Conservation (phyloP, 1,140 invertebrate genomes). For the Lucilia cuprina region DNA sequence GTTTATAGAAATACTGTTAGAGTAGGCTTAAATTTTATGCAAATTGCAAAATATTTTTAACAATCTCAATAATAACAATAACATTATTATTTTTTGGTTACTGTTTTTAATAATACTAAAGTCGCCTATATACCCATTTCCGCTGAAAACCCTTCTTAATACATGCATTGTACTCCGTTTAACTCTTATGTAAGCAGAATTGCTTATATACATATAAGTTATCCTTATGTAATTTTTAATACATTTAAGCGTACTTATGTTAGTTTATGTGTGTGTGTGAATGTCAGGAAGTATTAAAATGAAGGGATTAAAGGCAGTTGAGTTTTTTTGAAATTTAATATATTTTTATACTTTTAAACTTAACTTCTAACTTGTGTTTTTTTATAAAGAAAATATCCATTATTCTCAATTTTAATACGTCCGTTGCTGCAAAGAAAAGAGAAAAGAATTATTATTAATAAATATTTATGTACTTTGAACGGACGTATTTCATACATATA, state of each 20-base stretch:
- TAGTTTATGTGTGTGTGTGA: neutral
- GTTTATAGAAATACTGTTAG: too few relatives aligned
- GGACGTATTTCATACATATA: too few relatives aligned
- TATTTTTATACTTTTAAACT: neutral
- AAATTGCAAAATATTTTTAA: too few relatives aligned
- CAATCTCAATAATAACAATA: too few relatives aligned
- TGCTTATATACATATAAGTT: neutral
- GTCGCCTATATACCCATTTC: neutral
- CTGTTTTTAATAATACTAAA: neutral
- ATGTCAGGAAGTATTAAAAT: neutral
- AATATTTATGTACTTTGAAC: neutral
- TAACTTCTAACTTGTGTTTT: neutral
- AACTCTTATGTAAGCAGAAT: too few relatives aligned
- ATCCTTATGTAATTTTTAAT: too few relatives aligned
- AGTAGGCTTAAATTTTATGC: too few relatives aligned
- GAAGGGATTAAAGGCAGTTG: conserved; percentile 5
- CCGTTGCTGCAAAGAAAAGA: neutral
- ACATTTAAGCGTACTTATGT: too few relatives aligned
- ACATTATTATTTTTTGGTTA: neutral
- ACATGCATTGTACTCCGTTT: neutral
- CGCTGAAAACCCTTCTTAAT: neutral
- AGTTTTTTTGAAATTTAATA: neutral
- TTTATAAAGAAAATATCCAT: neutral
- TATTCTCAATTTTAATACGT: neutral
- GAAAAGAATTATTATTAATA: neutral